Evolutionary conservation across 2,113 vertebrate genomes (phyloP).

Genomic region (Alces alces): DNA sequence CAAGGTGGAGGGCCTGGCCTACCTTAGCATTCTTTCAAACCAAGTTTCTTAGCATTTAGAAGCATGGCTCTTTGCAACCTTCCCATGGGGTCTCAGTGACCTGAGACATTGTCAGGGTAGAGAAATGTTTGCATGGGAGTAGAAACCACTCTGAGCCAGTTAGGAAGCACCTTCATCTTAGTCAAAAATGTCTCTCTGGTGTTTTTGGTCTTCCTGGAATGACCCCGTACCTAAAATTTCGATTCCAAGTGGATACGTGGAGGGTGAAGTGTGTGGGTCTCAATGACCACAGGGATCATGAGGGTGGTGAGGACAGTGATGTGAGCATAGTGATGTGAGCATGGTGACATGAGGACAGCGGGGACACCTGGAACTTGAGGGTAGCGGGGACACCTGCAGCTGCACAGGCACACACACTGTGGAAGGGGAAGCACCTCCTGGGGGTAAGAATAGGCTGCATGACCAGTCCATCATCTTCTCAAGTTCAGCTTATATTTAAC

Average conservation of each 20-base stretch:
- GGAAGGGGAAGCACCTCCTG: background rate
- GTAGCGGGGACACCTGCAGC: background rate
- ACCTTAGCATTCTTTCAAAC: background rate
- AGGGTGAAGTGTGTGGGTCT: background rate
- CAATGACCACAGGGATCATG: accelerated
- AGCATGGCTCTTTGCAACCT: background rate
- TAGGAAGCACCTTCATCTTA: background rate
- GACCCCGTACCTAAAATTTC: background rate
- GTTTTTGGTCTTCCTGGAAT: background rate
- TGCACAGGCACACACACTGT: too few species aligned
- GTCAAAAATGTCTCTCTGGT: background rate
- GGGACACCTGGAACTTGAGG: background rate
- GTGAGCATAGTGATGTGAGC: background rate
- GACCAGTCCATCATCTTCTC: background rate
- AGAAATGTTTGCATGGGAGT: background rate
- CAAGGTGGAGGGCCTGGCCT: background rate
- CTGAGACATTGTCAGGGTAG: background rate
- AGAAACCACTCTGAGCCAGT: background rate
- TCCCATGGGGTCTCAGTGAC: background rate
- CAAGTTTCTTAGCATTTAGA: background rate
- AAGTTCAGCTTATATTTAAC: background rate
- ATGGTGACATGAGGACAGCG: background rate
- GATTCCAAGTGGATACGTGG: background rate
- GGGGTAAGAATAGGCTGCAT: background rate
- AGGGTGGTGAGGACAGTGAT: too few species aligned